These are phyloP conservation scores for Cyanoliseus patagonus DNA, from an alignment of 2,113 vertebrate genomes.

Conservation along the genomic window DNA sequence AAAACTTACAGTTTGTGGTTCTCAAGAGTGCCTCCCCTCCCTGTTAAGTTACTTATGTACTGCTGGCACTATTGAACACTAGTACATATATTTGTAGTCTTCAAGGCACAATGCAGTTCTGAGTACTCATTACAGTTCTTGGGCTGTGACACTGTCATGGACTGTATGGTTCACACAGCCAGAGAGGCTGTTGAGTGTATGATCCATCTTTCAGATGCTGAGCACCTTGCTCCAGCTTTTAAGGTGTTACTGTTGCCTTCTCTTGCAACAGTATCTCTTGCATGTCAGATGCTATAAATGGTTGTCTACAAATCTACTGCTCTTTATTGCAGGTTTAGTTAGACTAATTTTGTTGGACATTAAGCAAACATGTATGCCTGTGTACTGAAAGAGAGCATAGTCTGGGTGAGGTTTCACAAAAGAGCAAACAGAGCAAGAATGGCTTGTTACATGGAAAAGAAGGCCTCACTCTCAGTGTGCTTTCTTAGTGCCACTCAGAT, in stretches of 20 bases:
- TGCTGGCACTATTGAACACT: not conserved
- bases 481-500: not conserved
- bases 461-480: not conserved
- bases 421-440: not conserved
- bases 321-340: not conserved
- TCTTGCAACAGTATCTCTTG: not conserved
- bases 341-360: not conserved
- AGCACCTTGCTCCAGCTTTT: not conserved
- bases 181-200: not conserved
- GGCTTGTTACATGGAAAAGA: not conserved
- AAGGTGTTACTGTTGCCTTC: not conserved
- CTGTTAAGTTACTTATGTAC: not conserved
- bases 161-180: not conserved
- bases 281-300: not conserved
- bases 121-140: not conserved
- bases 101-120: not conserved
- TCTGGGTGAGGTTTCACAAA: not conserved
- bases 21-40: not conserved
- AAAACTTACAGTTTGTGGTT: not conserved
- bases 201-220: not conserved
- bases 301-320: not conserved
- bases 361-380: not conserved
- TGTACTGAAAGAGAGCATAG: not conserved
- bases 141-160: not conserved
- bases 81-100: not conserved